Evolutionary conservation across 2,888 invertebrate genomes (phyloP).

Genomic region (Linyphia triangularis): DNA sequence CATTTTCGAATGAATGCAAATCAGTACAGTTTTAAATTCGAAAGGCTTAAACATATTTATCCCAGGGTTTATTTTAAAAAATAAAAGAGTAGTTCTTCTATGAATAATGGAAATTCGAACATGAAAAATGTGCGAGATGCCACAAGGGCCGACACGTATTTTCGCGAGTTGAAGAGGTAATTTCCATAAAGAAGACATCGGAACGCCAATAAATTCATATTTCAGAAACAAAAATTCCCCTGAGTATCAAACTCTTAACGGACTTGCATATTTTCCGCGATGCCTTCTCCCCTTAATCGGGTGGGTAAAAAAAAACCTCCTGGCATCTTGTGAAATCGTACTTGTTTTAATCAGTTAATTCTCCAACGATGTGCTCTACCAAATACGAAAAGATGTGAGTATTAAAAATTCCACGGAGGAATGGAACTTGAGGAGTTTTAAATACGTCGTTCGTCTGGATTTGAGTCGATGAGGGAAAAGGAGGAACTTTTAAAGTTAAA

Average conservation of each 20-base stretch:
- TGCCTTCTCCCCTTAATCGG: neutral
- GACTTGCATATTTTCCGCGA: neutral
- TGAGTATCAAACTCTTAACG: neutral
- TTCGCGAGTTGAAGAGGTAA: neutral
- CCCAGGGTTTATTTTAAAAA: neutral
- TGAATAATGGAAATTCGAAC: constrained; percentile 49
- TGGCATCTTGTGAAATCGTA: no score
- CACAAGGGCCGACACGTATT: constrained; percentile 10
- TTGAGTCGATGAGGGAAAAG: no score
- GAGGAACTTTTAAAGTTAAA: no score
- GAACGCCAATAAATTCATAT: constrained; percentile 6
- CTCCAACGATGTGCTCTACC: no score
- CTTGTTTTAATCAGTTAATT: no score
- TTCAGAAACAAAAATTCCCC: neutral
- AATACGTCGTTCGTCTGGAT: no score
- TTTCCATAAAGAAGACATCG: constrained; percentile 44
- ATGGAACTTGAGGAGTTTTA: no score
- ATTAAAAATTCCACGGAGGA: no score
- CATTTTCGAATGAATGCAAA: neutral
- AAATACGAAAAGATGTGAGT: no score
- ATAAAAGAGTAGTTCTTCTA: neutral
- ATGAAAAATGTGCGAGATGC: constrained; percentile 26
- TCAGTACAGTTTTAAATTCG: neutral
- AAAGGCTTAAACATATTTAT: constrained; percentile 1
- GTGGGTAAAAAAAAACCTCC: neutral